Evolutionary conservation across 1,140 invertebrate species (phyloP), one percentile per base, ranked within the genome.

Genomic region (Tigriopus japonicus): DNA sequence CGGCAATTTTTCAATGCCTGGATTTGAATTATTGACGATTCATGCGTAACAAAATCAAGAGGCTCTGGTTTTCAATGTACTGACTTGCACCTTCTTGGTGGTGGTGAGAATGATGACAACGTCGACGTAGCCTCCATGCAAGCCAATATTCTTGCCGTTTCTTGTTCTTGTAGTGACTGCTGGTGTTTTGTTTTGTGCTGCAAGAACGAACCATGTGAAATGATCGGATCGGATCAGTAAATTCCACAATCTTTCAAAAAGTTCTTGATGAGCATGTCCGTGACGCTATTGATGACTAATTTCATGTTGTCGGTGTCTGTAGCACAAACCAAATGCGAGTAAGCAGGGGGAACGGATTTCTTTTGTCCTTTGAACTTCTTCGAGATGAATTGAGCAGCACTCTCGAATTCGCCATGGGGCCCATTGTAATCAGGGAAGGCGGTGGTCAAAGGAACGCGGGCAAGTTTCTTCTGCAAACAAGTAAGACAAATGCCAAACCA

Each of bases 231-330:
- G 28, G 28, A 35, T 42, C 21, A 58, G 21, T 58, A 58, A 41
- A 58, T 58, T 28, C 56, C 56, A 42, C 56, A 58, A 58, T 58
- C 56, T 23, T 58, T 58, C n/a, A 58, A 41, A 58, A 58, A 58
- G 56, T 58, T 58, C 40, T 58, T 58, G 40, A 58, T 58, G n/a
- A 58, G 56, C 56, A 58, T 58, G 40, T 58, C 56, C 15, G 56
- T 58, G 23, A 58, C 21, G 17, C 3, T 17, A 41, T 58, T 58
- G 40, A 23, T 35, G 23, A 58, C 56, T 40, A 42, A 58, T 42
- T 23, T 28, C 23, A 58, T 49, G 45, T 41, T 58, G 56, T 58
- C 42, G 56, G 23, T 42, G 40, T 58, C n/a, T 40, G 23, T 42
- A 23, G 17, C 23, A 41, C 56, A 58, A 10, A 42, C 40, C 17